These are phyloP conservation scores for Pseudomyrmex sp. DNA, from an alignment of 1,140 invertebrate genomes.

Conservation along the genomic window DNA sequence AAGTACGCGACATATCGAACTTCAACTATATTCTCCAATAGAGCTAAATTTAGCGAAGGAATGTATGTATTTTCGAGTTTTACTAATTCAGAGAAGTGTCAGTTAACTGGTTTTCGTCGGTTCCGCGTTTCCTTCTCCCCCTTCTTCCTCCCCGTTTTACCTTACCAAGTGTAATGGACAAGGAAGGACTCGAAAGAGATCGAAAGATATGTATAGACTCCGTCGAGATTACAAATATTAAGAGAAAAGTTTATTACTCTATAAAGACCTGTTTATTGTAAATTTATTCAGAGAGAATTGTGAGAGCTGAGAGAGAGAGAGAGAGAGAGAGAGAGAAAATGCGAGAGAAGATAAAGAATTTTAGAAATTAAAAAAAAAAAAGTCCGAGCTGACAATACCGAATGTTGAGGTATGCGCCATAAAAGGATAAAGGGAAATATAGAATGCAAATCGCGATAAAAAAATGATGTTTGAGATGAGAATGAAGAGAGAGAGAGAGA, in stretches of 20 bases:
- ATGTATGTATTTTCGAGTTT: slow-evolving; percentile 65
- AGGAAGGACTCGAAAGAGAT: slow-evolving; percentile 46
- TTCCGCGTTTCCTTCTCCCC: slow-evolving; percentile 30
- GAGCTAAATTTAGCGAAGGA: slow-evolving; percentile 43
- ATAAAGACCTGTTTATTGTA: slow-evolving; percentile 66
- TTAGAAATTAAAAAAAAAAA: slow-evolving; percentile 38
- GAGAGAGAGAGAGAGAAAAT: not conserved
- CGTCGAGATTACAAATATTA: slow-evolving; percentile 62
- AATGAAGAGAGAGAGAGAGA: slow-evolving; percentile 39
- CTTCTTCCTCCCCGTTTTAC: no score
- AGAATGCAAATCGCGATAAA: slow-evolving; percentile 33
- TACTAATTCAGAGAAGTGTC: slow-evolving; percentile 47
- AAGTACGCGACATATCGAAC: slow-evolving; percentile 79
- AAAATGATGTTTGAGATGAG: slow-evolving; percentile 54
- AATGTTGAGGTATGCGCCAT: slow-evolving; percentile 73
- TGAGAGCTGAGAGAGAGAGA: not conserved
- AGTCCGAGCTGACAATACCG: slow-evolving; percentile 82
- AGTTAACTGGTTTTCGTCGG: slow-evolving; percentile 46
- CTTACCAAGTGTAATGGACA: slow-evolving; percentile 49
- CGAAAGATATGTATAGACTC: slow-evolving; percentile 43
- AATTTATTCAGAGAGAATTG: slow-evolving; percentile 56
- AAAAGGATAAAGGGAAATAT: slow-evolving; percentile 23
- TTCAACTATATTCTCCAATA: slow-evolving; percentile 61
- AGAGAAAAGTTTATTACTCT: slow-evolving; percentile 59
- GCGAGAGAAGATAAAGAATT: slow-evolving; percentile 7